These are phyloP conservation scores for Oncorhynchus keta DNA, from an alignment of 2,113 vertebrate species.

Conservation along the genomic window DNA sequence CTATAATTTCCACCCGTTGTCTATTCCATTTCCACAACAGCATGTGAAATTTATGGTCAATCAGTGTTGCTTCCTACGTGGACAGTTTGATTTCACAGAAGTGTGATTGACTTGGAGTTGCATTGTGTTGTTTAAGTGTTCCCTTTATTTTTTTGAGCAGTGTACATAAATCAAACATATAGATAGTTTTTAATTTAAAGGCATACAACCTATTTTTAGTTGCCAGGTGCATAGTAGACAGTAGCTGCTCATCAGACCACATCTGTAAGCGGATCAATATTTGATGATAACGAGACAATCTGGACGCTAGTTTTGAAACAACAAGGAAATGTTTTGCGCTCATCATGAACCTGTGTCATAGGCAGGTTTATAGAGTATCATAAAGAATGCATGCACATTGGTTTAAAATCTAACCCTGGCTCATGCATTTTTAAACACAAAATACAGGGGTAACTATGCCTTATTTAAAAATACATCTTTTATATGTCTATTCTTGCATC, in stretches of 20 bases:
- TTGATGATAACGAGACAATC: constrained; percentile 56
- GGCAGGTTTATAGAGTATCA: constrained; percentile 60
- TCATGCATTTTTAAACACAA: constrained; percentile 73
- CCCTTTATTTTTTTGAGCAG: no score
- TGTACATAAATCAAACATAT: neutral
- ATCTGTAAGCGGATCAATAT: constrained; percentile 62
- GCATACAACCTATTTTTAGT: neutral
- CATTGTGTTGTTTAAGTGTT: no score
- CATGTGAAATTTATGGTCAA: no score
- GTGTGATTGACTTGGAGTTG: no score
- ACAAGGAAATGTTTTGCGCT: constrained; percentile 68
- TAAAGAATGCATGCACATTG: constrained; percentile 65
- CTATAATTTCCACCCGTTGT: no score
- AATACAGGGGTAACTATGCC: constrained; percentile 57
- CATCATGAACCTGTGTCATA: constrained; percentile 64
- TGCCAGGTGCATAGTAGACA: neutral
- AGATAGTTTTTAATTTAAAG: neutral
- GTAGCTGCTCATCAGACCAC: constrained; percentile 34
- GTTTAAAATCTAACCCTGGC: constrained; percentile 48
- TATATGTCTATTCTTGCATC: constrained; percentile 46
- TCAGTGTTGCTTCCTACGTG: no score
- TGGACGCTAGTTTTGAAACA: constrained; percentile 53
- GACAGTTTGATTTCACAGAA: no score
- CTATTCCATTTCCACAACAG: no score
- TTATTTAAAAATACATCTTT: constrained; percentile 68